Conservation (phyloP, 2,113 vertebrate genomes). For the Morone chrysops region DNA sequence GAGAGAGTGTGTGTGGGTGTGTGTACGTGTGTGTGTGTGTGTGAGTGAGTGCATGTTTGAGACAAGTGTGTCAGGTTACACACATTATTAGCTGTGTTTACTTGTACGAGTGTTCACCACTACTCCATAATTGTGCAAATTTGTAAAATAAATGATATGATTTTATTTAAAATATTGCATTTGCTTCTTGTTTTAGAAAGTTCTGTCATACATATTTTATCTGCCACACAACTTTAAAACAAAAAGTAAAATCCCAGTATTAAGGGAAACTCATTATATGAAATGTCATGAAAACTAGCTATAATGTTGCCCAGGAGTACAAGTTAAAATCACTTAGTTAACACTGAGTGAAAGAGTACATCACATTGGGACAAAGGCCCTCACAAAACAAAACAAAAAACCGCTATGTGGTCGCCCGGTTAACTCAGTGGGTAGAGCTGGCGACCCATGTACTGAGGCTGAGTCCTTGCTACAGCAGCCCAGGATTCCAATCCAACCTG, state of each 20-base stretch:
- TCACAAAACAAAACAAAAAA: too few species aligned
- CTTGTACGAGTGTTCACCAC: conserved; percentile 77
- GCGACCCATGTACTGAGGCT: too few species aligned
- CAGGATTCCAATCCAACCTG: too few species aligned
- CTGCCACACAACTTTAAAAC: not conserved
- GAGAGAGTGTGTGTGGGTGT: conserved; percentile 23
- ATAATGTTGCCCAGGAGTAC: too few species aligned
- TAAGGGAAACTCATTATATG: too few species aligned
- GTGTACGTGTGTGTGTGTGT: conserved; percentile 25
- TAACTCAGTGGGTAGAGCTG: too few species aligned
- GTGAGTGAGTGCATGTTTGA: conserved; percentile 28
- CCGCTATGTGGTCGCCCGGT: too few species aligned
- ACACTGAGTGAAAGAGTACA: too few species aligned
- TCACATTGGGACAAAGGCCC: too few species aligned
- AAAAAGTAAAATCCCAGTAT: not conserved
- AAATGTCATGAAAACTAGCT: too few species aligned
- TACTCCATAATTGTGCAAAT: conserved; percentile 82
- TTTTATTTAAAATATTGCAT: conserved; percentile 80
- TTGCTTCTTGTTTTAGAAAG: conserved; percentile 7
- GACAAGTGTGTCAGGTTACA: conserved; percentile 74
- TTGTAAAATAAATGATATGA: conserved; percentile 85
- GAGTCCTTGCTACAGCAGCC: too few species aligned
- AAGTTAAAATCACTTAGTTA: too few species aligned
- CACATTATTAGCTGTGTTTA: conserved; percentile 74
- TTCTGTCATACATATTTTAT: not conserved